Percentiles rank a stretch among this genome's conserved stretches.
These are phyloP conservation scores for Myrmecophaga tridactyla DNA, from an alignment of 2,113 vertebrate species.

Conservation along the genomic window DNA sequence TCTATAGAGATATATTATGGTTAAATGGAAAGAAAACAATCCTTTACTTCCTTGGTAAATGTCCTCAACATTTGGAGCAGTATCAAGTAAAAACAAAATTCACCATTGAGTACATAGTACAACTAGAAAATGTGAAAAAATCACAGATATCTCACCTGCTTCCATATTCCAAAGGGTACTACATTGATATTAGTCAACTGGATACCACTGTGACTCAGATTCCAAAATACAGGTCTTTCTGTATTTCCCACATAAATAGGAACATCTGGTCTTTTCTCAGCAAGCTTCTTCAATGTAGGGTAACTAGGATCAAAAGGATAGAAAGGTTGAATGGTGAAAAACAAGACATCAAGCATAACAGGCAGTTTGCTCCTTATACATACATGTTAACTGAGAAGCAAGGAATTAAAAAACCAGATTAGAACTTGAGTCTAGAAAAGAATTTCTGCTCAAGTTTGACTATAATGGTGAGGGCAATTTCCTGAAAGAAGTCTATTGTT, in stretches of 20 bases:
- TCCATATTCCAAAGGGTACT: conserved; percentile 86
- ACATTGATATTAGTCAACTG: conserved; percentile 85
- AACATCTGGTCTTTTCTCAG: conserved; percentile 80
- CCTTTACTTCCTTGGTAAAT: background rate
- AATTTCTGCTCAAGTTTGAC: background rate
- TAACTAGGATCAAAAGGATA: conserved; percentile 72
- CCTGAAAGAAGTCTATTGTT: background rate
- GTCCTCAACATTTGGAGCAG: background rate
- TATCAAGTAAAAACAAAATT: background rate
- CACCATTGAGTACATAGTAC: background rate
- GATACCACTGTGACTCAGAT: conserved; percentile 83
- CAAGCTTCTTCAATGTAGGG: conserved; percentile 82
- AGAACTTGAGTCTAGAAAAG: background rate
- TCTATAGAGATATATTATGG: background rate
- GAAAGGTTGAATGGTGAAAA: background rate
- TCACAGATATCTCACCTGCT: conserved; percentile 76
- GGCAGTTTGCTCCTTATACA: background rate
- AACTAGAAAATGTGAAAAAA: background rate
- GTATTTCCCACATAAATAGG: conserved; percentile 88
- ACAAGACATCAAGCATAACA: background rate
- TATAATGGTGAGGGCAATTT: background rate
- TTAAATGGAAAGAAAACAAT: background rate
- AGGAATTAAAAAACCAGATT: background rate
- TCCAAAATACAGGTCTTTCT: conserved; percentile 88
- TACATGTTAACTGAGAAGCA: background rate